Evolutionary conservation across 2,113 vertebrate species (phyloP).

Genomic region (Melanocharis versteri): DNA sequence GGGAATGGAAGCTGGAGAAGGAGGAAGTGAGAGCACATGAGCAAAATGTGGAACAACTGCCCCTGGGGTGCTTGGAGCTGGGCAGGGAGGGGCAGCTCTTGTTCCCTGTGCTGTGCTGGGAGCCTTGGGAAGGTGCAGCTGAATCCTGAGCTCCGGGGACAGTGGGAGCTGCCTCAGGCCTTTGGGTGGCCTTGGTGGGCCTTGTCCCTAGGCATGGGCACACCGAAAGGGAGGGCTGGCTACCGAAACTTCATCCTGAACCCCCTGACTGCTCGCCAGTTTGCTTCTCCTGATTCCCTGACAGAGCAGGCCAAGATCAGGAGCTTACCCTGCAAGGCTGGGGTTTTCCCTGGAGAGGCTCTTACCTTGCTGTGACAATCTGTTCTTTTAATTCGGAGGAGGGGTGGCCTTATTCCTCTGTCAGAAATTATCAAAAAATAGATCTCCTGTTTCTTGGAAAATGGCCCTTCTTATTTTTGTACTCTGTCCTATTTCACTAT

Average conservation of each 20-base stretch:
- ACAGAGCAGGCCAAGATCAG: not conserved
- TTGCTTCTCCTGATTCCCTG: not conserved
- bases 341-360: not conserved
- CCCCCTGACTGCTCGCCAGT: not conserved
- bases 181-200: not conserved
- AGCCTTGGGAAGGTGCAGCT: not conserved
- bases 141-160: not conserved
- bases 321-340: not conserved
- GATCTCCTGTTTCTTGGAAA: not conserved
- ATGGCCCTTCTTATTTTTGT: not conserved
- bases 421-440: not conserved
- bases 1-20: slow-evolving; percentile 29
- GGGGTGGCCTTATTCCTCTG: not conserved
- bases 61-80: not conserved
- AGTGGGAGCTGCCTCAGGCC: not conserved
- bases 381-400: not conserved
- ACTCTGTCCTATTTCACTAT: not conserved
- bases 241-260: not conserved
- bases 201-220: not conserved
- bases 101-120: not conserved
- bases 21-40: not conserved
- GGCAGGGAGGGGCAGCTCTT: not conserved
- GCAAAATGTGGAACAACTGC: not conserved
- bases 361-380: not conserved
- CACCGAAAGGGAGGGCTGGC: not conserved